These are phyloP conservation scores for Aphelinus atriplicis DNA, from an alignment of 1,140 invertebrate species.

Conservation along the genomic window DNA sequence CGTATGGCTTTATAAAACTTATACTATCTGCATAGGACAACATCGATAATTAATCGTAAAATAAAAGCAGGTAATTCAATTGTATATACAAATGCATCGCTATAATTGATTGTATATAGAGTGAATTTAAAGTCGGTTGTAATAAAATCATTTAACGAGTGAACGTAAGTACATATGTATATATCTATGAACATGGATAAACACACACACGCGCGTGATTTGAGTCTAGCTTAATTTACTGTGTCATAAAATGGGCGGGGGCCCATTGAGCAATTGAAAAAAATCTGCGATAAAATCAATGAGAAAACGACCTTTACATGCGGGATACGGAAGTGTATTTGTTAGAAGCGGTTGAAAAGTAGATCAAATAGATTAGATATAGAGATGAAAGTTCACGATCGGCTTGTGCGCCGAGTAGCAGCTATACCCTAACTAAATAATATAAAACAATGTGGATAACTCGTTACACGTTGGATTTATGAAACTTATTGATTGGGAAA, in stretches of 20 bases:
- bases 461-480: slow-evolving; percentile 34
- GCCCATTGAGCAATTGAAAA: too few relatives aligned
- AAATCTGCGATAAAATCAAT: slow-evolving; percentile 24
- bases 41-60: too few relatives aligned
- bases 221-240: neutral
- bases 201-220: too few relatives aligned
- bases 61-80: too few relatives aligned
- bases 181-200: too few relatives aligned
- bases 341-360: slow-evolving; percentile 10
- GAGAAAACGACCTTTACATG: slow-evolving; percentile 31
- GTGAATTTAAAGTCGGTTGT: too few relatives aligned
- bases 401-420: neutral
- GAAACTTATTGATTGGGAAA: slow-evolving; percentile 21
- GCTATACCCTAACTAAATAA: slow-evolving; percentile 15
- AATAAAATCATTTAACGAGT: too few relatives aligned
- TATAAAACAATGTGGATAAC: slow-evolving; percentile 27
- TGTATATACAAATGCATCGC: too few relatives aligned
- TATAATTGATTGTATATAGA: too few relatives aligned
- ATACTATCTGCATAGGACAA: too few relatives aligned
- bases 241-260: neutral
- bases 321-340: slow-evolving; percentile 28
- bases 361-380: slow-evolving; percentile 34
- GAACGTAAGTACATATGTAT: too few relatives aligned
- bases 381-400: slow-evolving; percentile 35
- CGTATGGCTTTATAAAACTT: too few relatives aligned